Percentiles rank a stretch among this genome's conserved stretches.
phyloP scores from a whole-genome alignment of 2,888 invertebrate species.

The Dascillus cervinus region DNA sequence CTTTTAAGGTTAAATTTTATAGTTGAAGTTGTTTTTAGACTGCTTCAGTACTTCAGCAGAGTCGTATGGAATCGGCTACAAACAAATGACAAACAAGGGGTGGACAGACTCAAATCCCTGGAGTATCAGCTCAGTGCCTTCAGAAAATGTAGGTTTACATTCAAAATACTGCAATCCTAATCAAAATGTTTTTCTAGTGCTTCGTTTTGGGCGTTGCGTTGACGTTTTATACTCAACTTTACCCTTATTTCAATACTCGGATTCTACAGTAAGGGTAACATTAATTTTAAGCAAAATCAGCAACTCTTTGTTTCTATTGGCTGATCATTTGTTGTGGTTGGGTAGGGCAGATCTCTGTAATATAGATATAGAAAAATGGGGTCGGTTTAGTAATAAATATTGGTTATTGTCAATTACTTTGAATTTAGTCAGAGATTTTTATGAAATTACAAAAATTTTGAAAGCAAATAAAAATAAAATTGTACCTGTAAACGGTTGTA shows the following conservation, averaged over 20 bases:
- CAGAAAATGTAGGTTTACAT: constrained; percentile 62
- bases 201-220: constrained; percentile 76
- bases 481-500: constrained; percentile 20
- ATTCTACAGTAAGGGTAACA: constrained; percentile 61
- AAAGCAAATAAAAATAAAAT: constrained; percentile 42
- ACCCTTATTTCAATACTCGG: constrained; percentile 63
- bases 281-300: constrained; percentile 73
- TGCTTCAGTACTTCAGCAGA: constrained; percentile 75
- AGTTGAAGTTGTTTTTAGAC: constrained; percentile 45
- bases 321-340: constrained; percentile 84
- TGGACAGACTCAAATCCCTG: constrained; percentile 69
- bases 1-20: background rate
- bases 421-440: constrained; percentile 74
- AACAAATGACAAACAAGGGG: constrained; percentile 54
- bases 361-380: constrained; percentile 71
- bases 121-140: constrained; percentile 80
- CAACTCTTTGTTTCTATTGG: constrained; percentile 69
- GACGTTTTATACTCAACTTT: constrained; percentile 73
- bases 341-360: constrained; percentile 61
- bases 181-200: constrained; percentile 71
- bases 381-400: constrained; percentile 64
- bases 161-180: constrained; percentile 13
- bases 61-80: constrained; percentile 73
- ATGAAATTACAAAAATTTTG: constrained; percentile 65
- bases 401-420: constrained; percentile 79